Base-by-base conservation (phyloP, 1,140 invertebrate genomes). In the Charaxes varanes region DNA sequence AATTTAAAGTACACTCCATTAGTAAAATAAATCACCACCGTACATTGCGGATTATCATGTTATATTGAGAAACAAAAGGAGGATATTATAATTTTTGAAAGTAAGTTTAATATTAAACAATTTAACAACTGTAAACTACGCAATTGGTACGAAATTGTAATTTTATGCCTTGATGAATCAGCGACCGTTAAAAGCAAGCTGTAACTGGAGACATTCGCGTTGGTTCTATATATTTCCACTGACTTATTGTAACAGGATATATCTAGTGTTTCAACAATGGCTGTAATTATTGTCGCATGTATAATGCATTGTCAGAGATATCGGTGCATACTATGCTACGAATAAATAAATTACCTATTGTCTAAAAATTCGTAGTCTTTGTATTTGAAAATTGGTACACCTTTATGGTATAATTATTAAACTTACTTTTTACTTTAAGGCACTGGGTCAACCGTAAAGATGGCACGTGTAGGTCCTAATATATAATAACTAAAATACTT, bases 211-310 rank as follows among this genome's bases (percentile, higher is more conserved):
- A 43, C 38, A n/a, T 22, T 36, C 42, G 14, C 35, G 43, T 41
- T 34, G 15, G 33, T 12, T 21, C 6, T 17, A 22, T 19, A 27
- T 22, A 23, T 33, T 35, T 33, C 41, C 23, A 44, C 55, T 35
- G 16, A 42, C 51, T 62, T 53, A 53, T 48, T 12, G 42, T 42
- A 53, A 56, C 52, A 48, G 43, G 52, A 53, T 54, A 49, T 35
- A 23, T 42, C 38, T 46, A 41, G 40, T 36, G 47, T 17, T 24
- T 18, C 34, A 38, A 48, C 43, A 42, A 30, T 34, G 17, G 21
- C 7, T 34, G 7, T 13, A 35, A 3, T 6, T 42, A 10, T 17
- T 28, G 12, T n/a, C 6, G 11, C 2, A 26, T 34, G 15, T 30
- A 35, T 19, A 34, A 18, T 27, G 30, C 14, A 41, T 26, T 14